Percentiles rank a stretch among this genome's conserved stretches.
Conservation (phyloP, 1,140 invertebrate species). For the Bilobella aurantiaca region DNA sequence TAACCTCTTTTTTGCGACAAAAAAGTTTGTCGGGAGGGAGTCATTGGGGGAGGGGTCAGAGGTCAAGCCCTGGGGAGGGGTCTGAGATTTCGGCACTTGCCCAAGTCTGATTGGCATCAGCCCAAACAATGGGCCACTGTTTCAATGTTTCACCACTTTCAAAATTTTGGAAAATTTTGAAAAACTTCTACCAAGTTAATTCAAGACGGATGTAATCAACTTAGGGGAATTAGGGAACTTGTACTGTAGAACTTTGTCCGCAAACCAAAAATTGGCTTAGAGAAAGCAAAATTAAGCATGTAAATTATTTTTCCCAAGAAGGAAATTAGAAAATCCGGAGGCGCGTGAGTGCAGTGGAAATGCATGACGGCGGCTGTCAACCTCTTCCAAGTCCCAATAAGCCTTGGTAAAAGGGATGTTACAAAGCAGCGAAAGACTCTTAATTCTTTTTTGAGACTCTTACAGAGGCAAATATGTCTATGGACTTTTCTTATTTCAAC, state of each 20-base stretch:
- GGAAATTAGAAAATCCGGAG: not conserved
- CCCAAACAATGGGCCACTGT: not conserved
- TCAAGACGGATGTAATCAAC: not conserved
- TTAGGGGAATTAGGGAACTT: not conserved
- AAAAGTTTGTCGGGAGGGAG: too few species aligned
- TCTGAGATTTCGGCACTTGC: too few species aligned
- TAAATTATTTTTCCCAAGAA: not conserved
- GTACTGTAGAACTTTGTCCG: not conserved
- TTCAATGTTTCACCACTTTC: not conserved
- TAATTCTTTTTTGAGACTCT: not conserved
- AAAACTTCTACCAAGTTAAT: not conserved
- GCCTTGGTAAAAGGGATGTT: not conserved
- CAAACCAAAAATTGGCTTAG: not conserved
- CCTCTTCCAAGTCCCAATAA: too few species aligned
- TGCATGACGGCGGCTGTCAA: slow-evolving; percentile 8
- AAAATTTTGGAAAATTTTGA: not conserved
- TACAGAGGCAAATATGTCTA: not conserved
- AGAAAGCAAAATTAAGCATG: not conserved
- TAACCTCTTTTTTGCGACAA: too few species aligned
- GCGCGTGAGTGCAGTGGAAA: not conserved
- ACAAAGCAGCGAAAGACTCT: not conserved
- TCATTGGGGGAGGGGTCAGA: too few species aligned
- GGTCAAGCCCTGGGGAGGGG: too few species aligned
- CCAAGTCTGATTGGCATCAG: too few species aligned
- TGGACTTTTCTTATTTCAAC: not conserved